Conservation (phyloP, 2,888 invertebrate species). For the Pristionchus exspectatus region DNA sequence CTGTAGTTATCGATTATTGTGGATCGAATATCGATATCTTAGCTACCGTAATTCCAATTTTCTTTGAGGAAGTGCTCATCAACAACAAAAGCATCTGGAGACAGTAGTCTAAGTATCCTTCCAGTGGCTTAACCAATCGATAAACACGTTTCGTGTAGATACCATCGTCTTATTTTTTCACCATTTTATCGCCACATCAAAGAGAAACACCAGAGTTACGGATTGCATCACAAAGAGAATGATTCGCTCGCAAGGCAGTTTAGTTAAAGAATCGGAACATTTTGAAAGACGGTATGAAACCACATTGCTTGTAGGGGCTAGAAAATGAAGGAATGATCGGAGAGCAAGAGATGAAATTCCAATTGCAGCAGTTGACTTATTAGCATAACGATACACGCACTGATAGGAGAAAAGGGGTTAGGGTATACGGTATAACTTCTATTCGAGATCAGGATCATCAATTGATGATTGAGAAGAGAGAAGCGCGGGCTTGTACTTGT, state of each 20-base stretch:
- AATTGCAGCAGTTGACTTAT: neutral
- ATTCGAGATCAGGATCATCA: slow-evolving; percentile 15
- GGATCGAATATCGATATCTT: neutral
- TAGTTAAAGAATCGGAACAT: slow-evolving; percentile 17
- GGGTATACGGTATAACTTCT: slow-evolving; percentile 42
- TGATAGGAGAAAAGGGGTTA: neutral
- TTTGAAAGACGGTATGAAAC: slow-evolving; percentile 25
- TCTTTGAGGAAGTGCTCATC: slow-evolving; percentile 21
- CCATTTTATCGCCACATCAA: slow-evolving; percentile 13
- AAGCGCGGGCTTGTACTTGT: slow-evolving; percentile 38
- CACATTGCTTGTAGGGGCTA: slow-evolving; percentile 20
- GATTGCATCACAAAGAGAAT: slow-evolving; percentile 18
- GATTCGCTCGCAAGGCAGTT: neutral
- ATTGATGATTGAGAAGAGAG: slow-evolving; percentile 27
- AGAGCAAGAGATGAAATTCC: neutral
- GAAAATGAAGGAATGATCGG: slow-evolving; percentile 30
- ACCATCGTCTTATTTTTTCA: neutral
- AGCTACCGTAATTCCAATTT: neutral
- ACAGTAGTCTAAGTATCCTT: neutral
- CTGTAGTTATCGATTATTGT: neutral
- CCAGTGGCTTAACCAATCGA: neutral
- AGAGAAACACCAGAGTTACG: slow-evolving; percentile 10
- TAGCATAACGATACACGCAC: slow-evolving; percentile 4
- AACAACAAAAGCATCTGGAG: slow-evolving; percentile 22
- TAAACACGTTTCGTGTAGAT: slow-evolving; percentile 23